These are phyloP conservation scores for Hyles vespertilio DNA, from an alignment of 1,140 invertebrate species.

Conservation along the genomic window DNA sequence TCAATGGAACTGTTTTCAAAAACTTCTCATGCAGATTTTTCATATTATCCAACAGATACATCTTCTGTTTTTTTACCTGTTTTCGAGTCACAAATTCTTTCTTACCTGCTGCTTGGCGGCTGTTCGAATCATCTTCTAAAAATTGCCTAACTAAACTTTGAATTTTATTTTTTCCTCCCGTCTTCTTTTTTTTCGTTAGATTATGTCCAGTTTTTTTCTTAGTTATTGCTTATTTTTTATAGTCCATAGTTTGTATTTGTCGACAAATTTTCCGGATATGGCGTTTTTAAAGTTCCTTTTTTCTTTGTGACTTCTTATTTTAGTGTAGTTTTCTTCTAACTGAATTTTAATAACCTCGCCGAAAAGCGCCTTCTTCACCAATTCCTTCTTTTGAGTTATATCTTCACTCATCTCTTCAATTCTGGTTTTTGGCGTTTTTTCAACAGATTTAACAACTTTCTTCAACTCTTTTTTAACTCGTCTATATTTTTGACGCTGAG, in stretches of 20 bases:
- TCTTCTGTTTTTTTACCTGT: slow-evolving; percentile 24
- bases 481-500: slow-evolving; percentile 30
- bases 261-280: slow-evolving; percentile 20
- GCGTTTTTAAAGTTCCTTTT: slow-evolving; percentile 22
- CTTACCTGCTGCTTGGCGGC: slow-evolving; percentile 20
- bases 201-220: background rate
- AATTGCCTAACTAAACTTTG: slow-evolving; percentile 12
- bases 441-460: slow-evolving; percentile 18
- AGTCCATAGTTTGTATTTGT: slow-evolving; percentile 26
- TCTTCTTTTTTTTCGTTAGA: too few relatives aligned
- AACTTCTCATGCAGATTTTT: slow-evolving; percentile 23
- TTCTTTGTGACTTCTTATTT: slow-evolving; percentile 22
- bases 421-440: slow-evolving; percentile 21
- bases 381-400: slow-evolving; percentile 19
- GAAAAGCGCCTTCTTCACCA: slow-evolving; percentile 30
- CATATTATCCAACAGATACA: slow-evolving; percentile 18
- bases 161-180: slow-evolving; percentile 1
- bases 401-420: slow-evolving; percentile 20
- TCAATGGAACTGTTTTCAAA: slow-evolving; percentile 15
- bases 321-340: slow-evolving; percentile 26
- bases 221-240: slow-evolving; percentile 19
- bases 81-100: slow-evolving; percentile 24
- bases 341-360: slow-evolving; percentile 29
- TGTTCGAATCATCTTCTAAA: slow-evolving; percentile 20
- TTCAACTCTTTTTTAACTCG: slow-evolving; percentile 24